Conservation (phyloP, 2,797 vertebrate genomes). For the Sebastes diaconus region DNA sequence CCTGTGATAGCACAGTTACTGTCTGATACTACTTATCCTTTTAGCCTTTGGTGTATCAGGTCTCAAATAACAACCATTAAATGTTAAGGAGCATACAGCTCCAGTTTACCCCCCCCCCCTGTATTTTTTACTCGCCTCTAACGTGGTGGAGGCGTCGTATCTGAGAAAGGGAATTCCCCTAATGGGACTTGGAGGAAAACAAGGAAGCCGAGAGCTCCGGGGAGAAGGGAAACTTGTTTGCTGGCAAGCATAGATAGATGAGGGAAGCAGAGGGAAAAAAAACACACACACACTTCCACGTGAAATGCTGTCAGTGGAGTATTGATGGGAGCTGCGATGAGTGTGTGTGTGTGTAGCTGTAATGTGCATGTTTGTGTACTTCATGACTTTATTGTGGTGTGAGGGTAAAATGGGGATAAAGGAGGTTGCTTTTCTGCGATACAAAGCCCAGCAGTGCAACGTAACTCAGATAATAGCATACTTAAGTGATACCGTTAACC, state of each 20-base stretch:
- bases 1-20: neutral
- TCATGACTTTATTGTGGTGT: constrained; percentile 15
- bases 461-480: constrained; percentile 45
- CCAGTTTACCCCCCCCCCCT: constrained; percentile 2
- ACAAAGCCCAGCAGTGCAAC: constrained; percentile 22
- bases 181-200: constrained; percentile 67
- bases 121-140: constrained; percentile 23
- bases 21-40: constrained; percentile 22
- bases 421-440: neutral
- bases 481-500: constrained; percentile 46
- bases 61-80: constrained; percentile 58
- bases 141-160: constrained; percentile 31
- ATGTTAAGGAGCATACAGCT: constrained; percentile 55
- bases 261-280: constrained; percentile 39
- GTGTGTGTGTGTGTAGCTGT: constrained; percentile 18
- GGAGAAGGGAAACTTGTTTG: constrained; percentile 55
- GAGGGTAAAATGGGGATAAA: constrained; percentile 8
- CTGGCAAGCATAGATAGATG: constrained; percentile 46
- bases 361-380: constrained; percentile 3
- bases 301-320: constrained; percentile 38
- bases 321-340: constrained; percentile 22
- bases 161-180: constrained; percentile 65
- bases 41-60: constrained; percentile 39
- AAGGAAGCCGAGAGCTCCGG: constrained; percentile 59
- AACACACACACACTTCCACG: constrained; percentile 21